Base-by-base conservation (phyloP, 1,140 invertebrate species). In the Drosophila mojavensis region DNA sequence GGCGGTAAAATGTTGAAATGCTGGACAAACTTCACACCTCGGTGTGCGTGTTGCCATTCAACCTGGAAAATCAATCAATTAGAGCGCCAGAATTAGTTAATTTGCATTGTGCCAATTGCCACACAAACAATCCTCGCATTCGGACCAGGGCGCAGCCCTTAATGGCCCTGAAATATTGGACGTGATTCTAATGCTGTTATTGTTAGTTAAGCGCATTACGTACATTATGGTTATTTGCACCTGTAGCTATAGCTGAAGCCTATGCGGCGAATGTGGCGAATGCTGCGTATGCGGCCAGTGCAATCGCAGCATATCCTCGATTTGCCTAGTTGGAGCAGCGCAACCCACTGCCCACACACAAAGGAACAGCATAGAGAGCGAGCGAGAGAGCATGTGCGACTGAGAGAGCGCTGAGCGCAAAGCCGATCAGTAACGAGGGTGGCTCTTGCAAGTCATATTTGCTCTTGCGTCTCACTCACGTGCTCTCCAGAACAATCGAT, bases 81-180 rank as follows among this genome's bases (percentile, higher is more conserved):
- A 86, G 82, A 69, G 75, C 58, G 41, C 48, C 67, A 26, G 33
- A 74, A 64, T 63, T 47, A 50, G 30, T 30, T 66, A 83, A 86
- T 86, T 86, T 67, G 62, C 76, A 83, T 70, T 54, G 59, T 55
- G 83, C 65, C 67, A 86, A 86, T 86, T 83, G 76, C n/a, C 70
- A 36, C n/a, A 17, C 43, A 80, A 85, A 81, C 66, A 75, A 75
- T 50, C 45, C 58, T 15, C 43, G 5, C 5, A 1, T 20, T 7
- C 26, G 3, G 6, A 5, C 0, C 54, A 5, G 28, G 30, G 53
- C 28, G 6, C 28, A 30, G 28, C n/a, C 43, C 43, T 30, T 47
- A 59, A 60, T 43, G 20, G n/a, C 20, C 20, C 28, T 60, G 17
- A 5, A 43, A 10, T 26, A 30, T 39, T 58, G 7, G 26, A 13